Base-by-base conservation (phyloP, 2,888 invertebrate species). In the Andrena hattorfiana region DNA sequence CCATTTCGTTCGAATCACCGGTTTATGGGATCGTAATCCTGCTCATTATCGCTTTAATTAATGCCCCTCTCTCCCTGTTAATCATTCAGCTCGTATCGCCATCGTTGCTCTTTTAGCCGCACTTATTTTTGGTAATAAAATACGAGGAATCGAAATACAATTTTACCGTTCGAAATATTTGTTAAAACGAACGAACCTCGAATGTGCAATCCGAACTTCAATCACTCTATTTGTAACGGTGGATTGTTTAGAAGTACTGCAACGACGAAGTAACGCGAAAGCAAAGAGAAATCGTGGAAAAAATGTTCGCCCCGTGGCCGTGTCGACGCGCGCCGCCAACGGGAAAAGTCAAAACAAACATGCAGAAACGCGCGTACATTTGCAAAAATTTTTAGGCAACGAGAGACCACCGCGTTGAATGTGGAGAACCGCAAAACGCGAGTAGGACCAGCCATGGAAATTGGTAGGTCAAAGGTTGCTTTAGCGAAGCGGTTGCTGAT, bases 381-480 rank as follows among this genome's bases (percentile, higher is more conserved):
- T 62, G n/a, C 20, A 54, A 26, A 32, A 78, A 67, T 71, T 80
- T 71, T 78, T 66, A 66, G 30, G 10, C 28, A 1, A 16, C 10
- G n/a, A 5, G 7, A 5, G 62, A 35, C 23, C 16, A 0, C 1
- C 16, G 16, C 6, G 74, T 3, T 20, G 60, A 16, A 48, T 28
- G 8, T 7, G 30, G n/a, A 10, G 32, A 26, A 23, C 16, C 13
- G 60, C 26, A 42, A 26, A 62, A 54, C 42, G n/a, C 30, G 64
- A 16, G 56, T 32, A 4, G 35, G 28, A 10, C 10, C 23, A 13
- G 8, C 16, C 20, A 32, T 10, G 68, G 42, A 68, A 75, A 71
- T 62, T 70, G 77, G 28, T 54, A 23, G 77, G 72, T 70, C 69
- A 73, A 73, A 77, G 72, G 70, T 30, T 59, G 68, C 35, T 80